These are phyloP conservation scores for Stylophora pistillata DNA, from an alignment of 64 coral and sea anemone species.

Conservation along the genomic window DNA sequence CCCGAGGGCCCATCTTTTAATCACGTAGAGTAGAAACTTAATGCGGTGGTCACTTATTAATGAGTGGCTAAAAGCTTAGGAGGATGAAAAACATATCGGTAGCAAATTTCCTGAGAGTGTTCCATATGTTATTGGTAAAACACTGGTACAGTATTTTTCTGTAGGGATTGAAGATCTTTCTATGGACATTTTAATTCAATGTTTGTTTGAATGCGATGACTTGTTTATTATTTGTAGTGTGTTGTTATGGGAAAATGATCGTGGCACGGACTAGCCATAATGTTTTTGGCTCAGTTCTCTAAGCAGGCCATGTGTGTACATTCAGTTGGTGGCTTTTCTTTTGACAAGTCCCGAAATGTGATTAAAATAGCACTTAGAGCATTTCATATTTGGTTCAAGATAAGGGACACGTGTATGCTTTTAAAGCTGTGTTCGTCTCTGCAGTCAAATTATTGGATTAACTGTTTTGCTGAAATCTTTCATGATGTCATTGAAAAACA, in stretches of 20 bases:
- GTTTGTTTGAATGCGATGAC: slow-evolving; percentile 10
- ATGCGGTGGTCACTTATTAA: neutral
- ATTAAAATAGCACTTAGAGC: neutral
- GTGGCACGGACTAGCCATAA: neutral
- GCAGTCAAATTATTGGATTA: too few species aligned
- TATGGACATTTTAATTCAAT: neutral
- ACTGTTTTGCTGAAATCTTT: too few species aligned
- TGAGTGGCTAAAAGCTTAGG: neutral
- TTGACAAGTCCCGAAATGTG: neutral
- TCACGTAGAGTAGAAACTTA: neutral
- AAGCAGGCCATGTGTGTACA: slow-evolving; percentile 13
- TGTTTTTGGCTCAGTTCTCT: neutral
- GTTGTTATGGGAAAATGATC: slow-evolving; percentile 3
- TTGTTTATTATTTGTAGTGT: neutral
- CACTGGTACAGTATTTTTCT: neutral
- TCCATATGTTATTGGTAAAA: neutral
- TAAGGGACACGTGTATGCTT: neutral
- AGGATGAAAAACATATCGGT: neutral
- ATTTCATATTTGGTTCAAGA: neutral
- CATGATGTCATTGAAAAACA: too few species aligned
- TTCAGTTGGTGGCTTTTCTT: neutral
- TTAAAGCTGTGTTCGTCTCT: too few species aligned
- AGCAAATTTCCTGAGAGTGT: neutral
- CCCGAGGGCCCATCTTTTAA: neutral
- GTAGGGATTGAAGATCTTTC: neutral